phyloP scores from a whole-genome alignment of 2,888 invertebrate genomes.

The Allophyes oxyacanthae region DNA sequence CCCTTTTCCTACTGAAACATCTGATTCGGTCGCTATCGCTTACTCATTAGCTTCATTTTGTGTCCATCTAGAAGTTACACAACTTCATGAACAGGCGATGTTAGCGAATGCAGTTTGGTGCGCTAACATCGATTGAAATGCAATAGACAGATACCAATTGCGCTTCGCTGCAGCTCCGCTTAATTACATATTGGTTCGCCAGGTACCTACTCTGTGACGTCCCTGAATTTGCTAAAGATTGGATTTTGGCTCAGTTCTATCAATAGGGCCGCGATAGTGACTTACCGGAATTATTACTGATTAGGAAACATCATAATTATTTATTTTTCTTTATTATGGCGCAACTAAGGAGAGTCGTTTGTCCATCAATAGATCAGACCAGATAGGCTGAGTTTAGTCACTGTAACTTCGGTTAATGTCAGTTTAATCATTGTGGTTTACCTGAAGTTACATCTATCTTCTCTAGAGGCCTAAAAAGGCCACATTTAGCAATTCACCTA shows the following conservation, averaged over 20 bases:
- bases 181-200: conserved; percentile 18
- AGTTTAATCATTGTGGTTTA: no score
- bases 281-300: no score
- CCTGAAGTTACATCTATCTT: no score
- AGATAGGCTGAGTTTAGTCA: no score
- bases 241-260: not conserved
- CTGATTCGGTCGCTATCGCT: conserved; percentile 2
- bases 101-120: not conserved
- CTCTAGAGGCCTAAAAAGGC: no score
- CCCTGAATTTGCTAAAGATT: conserved; percentile 9
- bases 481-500: no score
- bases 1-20: conserved; percentile 6
- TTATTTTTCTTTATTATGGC: no score
- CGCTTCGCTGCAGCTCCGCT: conserved; percentile 1
- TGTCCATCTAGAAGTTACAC: not conserved
- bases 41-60: conserved; percentile 5
- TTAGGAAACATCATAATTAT: no score
- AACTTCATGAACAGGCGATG: not conserved
- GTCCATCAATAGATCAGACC: no score
- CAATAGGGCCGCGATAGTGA: no score
- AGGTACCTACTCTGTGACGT: not conserved
- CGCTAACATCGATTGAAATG: conserved; percentile 9
- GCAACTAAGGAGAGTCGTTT: no score
- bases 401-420: no score
- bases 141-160: conserved; percentile 13